Base-by-base conservation (phyloP, 1,140 invertebrate species). In the Trachelipus rathkii region DNA sequence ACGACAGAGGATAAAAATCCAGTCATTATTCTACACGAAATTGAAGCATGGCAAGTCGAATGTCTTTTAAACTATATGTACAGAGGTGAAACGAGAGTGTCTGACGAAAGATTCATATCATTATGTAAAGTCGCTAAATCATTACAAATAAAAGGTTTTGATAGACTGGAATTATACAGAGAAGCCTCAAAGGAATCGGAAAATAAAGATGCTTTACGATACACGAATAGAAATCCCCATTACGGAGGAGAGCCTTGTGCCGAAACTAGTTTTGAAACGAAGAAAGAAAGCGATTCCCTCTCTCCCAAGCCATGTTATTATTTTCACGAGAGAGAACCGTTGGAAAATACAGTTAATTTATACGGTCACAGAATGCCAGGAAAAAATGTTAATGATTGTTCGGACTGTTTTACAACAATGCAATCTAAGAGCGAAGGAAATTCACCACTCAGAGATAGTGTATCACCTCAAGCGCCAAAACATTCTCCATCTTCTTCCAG, bases 1-100 rank as follows among this genome's bases (percentile, higher is more conserved):
- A 11, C 73, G 6, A 21, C 10, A 13, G 60, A 24, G 21, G 44
- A 13, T 11, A 44, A 44, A 3, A 75, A 66, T 15, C 73, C 73
- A 8, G 45, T 75, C 10, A 24, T 75, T 8, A 44, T 75, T 43
- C 13, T 75, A 67, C 60, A 75, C 43, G 73, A 67, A 19, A 60
- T 75, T 15, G 73, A 75, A 23, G 73, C 73, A 43, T 60, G 69
- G 33, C 73, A 75, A n/a, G 73, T 75, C 11, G 73, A 75, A 67
- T 60, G 53, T 21, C 66, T 75, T 0, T 33, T 75, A 44, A 60
- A 75, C 60, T 75, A 75, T 53, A 75, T 75, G 73, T 75, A 75
- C 19, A 68, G 44, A 24, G 73, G 73, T 68, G 66, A 67, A 44
- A 44, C 73, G 9, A 75, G 66, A 11, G 73, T 75, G 11, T 68